Percentiles rank a stretch among this genome's conserved stretches.
phyloP scores from a whole-genome alignment of 2,113 vertebrate genomes.

The Passer montanus region DNA sequence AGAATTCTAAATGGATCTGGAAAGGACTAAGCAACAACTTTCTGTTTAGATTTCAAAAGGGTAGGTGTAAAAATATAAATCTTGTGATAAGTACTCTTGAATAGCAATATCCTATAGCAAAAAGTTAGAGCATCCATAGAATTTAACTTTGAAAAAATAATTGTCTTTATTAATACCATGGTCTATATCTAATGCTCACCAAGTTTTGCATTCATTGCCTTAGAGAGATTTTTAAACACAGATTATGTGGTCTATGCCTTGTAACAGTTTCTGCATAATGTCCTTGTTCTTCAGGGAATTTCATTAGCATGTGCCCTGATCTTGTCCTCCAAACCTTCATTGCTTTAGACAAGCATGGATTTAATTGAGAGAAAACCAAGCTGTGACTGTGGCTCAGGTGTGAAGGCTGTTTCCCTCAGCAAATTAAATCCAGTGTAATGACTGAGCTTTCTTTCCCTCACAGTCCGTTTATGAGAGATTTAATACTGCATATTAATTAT shows the following conservation, averaged over 20 bases:
- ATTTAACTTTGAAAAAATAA: background rate
- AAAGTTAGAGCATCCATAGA: background rate
- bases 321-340: conserved; percentile 66
- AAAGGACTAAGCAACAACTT: background rate
- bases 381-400: conserved; percentile 74
- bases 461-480: conserved; percentile 59
- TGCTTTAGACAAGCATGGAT: conserved; percentile 70
- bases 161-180: background rate
- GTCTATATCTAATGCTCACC: background rate
- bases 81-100: background rate
- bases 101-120: background rate
- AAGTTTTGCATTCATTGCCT: conserved; percentile 28
- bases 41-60: background rate
- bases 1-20: background rate
- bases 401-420: conserved; percentile 65
- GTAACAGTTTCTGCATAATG: conserved; percentile 34
- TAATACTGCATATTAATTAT: conserved; percentile 72
- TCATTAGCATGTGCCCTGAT: conserved; percentile 70
- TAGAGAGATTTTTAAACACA: conserved; percentile 57
- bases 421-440: conserved; percentile 75
- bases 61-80: background rate
- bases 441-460: conserved; percentile 62
- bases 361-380: conserved; percentile 77
- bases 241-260: conserved; percentile 37
- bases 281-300: conserved; percentile 68